Percentiles rank a stretch among this genome's conserved stretches.
These are phyloP conservation scores for Salpingus planirostris DNA, from an alignment of 2,888 invertebrate genomes.

Conservation along the genomic window DNA sequence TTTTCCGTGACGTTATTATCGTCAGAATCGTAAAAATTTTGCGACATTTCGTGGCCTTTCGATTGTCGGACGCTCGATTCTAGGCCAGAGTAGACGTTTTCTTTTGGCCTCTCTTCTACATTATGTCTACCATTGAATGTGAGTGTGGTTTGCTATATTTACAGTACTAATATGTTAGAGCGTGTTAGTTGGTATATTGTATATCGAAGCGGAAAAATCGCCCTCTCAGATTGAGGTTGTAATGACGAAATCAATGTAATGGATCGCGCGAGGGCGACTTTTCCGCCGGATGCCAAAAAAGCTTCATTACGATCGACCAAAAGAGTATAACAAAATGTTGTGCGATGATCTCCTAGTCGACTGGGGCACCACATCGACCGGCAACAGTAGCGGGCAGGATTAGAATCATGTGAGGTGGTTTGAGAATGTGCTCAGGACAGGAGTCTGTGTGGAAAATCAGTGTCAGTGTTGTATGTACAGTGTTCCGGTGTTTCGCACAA, in stretches of 20 bases:
- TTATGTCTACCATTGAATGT: conserved; percentile 42
- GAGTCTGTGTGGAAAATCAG: conserved; percentile 42
- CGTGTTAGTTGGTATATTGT: conserved; percentile 38
- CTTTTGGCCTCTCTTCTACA: conserved; percentile 35
- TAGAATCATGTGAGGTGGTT: conserved; percentile 44
- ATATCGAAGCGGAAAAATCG: no score
- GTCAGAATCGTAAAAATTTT: conserved; percentile 33
- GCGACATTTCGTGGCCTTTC: conserved; percentile 25
- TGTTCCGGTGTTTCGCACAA: conserved; percentile 20
- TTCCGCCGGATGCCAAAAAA: no score
- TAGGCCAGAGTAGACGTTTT: conserved; percentile 32
- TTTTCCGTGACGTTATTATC: conserved; percentile 26
- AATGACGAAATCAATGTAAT: no score
- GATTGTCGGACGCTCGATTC: conserved; percentile 26
- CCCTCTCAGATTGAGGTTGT: no score
- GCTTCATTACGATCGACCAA: no score
- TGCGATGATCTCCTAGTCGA: conserved; percentile 16
- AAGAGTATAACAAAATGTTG: no score
- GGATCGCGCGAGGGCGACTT: no score
- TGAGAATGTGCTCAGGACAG: conserved; percentile 43
- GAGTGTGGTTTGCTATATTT: conserved; percentile 40
- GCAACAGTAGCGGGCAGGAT: conserved; percentile 29
- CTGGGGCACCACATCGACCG: conserved; percentile 15
- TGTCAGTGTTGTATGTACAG: conserved; percentile 38
- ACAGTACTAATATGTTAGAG: conserved; percentile 41